A percentile compares a stretch with the other conserved stretches of the same genome.
These are phyloP conservation scores for Lepus townsendii DNA, from an alignment of 2,797 vertebrate species.

Conservation along the genomic window DNA sequence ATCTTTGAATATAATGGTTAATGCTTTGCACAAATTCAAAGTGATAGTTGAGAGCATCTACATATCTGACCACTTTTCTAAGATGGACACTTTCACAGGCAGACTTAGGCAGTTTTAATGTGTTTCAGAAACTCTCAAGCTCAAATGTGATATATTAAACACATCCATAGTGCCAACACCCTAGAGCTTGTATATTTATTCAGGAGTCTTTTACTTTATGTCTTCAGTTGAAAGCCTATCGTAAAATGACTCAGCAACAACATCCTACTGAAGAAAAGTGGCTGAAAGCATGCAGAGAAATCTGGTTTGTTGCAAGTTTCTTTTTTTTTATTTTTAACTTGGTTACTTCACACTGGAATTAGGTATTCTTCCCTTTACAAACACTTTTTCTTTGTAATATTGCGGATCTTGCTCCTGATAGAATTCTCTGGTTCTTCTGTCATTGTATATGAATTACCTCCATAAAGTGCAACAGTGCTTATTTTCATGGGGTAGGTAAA, in stretches of 20 bases:
- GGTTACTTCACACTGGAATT: neutral
- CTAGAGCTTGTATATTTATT: neutral
- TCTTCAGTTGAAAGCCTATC: neutral
- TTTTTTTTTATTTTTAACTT: neutral
- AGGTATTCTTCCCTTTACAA: neutral
- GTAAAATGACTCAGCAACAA: neutral
- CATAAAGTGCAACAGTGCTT: neutral
- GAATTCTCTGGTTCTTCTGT: neutral
- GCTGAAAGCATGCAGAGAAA: neutral
- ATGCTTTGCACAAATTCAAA: constrained; percentile 62
- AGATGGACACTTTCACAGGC: neutral
- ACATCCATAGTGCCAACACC: neutral
- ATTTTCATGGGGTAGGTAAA: neutral
- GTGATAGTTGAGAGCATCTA: constrained; percentile 1
- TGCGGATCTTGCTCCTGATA: neutral
- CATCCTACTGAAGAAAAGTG: neutral
- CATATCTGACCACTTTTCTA: constrained; percentile 58
- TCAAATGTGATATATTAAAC: neutral
- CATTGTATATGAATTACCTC: neutral
- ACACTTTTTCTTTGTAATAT: neutral
- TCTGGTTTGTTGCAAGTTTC: neutral
- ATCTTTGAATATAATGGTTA: constrained; percentile 50
- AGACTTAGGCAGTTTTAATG: neutral
- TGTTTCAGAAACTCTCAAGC: constrained; percentile 15
- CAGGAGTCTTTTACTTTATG: neutral